These are phyloP conservation scores for Ochropleura leucogaster DNA, from an alignment of 2,888 invertebrate species.

Conservation along the genomic window DNA sequence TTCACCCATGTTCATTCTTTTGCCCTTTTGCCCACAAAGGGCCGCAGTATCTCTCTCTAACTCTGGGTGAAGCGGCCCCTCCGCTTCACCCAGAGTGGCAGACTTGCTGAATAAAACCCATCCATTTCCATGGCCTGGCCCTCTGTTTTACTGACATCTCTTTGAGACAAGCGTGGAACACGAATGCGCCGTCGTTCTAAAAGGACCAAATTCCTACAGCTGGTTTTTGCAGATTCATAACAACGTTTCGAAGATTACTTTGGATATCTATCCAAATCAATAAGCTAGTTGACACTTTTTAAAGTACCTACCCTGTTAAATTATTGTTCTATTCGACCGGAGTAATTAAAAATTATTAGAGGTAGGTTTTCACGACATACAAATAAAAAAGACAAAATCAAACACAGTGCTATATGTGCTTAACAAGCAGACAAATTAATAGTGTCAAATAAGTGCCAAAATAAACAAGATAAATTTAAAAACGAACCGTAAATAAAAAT, in stretches of 20 bases:
- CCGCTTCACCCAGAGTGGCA: too few relatives aligned
- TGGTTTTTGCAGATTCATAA: background rate
- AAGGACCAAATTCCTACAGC: background rate
- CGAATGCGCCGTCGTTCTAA: too few relatives aligned
- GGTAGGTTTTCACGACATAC: background rate
- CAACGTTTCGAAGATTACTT: background rate
- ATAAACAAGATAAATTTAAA: background rate
- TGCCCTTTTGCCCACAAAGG: too few relatives aligned
- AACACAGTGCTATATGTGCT: slow-evolving; percentile 39
- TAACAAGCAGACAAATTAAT: slow-evolving; percentile 39
- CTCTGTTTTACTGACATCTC: too few relatives aligned
- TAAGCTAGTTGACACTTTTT: background rate
- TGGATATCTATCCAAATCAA: background rate
- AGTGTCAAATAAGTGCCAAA: slow-evolving; percentile 29
- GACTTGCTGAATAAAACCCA: too few relatives aligned
- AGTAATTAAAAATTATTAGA: background rate
- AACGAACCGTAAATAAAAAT: background rate
- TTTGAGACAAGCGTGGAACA: too few relatives aligned
- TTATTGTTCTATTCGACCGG: background rate
- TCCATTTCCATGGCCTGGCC: too few relatives aligned
- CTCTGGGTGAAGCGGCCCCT: too few relatives aligned
- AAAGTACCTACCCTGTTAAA: background rate
- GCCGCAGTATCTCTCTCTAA: too few relatives aligned
- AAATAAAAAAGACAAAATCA: slow-evolving; percentile 1
- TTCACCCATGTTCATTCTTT: too few relatives aligned